Evolutionary conservation across 2,113 vertebrate species (phyloP).

Genomic region (Camelus dromedarius): DNA sequence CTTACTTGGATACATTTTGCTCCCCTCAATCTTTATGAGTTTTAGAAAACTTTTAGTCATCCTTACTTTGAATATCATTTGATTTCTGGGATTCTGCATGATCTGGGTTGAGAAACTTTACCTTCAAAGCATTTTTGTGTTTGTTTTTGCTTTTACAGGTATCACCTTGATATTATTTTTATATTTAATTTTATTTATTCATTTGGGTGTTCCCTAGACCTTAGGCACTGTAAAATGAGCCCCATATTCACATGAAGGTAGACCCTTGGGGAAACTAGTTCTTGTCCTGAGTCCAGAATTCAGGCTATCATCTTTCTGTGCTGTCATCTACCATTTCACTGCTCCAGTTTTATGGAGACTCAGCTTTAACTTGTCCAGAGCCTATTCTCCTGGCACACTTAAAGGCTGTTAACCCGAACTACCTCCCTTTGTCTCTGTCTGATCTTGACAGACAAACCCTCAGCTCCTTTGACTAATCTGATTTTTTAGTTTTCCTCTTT

Average conservation of each 20-base stretch:
- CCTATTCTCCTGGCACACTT: neutral
- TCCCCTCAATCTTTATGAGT: conserved; percentile 12
- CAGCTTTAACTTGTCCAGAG: neutral
- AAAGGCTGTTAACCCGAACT: neutral
- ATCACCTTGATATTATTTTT: neutral
- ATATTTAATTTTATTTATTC: conserved; percentile 3
- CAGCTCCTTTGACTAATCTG: neutral
- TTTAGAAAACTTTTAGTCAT: neutral
- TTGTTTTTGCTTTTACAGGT: neutral
- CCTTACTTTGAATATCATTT: neutral
- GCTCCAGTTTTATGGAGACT: neutral
- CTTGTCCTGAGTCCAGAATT: neutral
- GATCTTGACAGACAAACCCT: neutral
- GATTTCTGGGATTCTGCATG: neutral
- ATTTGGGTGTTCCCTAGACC: neutral
- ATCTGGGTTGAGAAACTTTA: neutral
- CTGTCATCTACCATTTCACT: neutral
- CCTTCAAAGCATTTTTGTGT: neutral
- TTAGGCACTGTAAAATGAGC: neutral
- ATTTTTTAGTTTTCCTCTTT: conserved; percentile 17
- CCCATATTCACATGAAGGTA: neutral
- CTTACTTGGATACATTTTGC: neutral
- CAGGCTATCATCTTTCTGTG: neutral
- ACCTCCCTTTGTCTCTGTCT: neutral
- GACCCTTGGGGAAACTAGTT: neutral